phyloP scores from a whole-genome alignment of 2,888 invertebrate species.

The Stenotaenia linearis region DNA sequence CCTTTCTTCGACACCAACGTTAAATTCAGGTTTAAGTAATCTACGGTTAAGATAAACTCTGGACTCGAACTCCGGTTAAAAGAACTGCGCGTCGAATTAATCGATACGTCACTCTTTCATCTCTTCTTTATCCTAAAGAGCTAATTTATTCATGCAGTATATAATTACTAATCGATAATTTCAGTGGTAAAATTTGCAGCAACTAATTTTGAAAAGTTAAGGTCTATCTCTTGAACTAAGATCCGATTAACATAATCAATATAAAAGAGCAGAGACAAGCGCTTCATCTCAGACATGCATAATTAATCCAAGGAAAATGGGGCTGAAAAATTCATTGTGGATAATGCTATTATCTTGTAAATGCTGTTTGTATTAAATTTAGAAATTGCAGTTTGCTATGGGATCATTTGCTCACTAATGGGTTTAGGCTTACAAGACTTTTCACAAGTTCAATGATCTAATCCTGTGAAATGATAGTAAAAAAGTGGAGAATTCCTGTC shows the following conservation, averaged over 20 bases:
- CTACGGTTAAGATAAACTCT: too few species aligned
- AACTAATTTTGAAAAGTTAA: background rate
- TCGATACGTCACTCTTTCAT: background rate
- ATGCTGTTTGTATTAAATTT: background rate
- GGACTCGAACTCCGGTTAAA: too few species aligned
- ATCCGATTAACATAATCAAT: slow-evolving; percentile 8
- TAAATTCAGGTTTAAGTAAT: too few species aligned
- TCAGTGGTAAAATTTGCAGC: background rate
- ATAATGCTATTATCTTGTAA: background rate
- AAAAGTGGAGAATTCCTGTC: too few species aligned
- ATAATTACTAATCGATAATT: background rate
- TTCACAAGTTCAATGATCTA: background rate
- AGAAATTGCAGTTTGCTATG: background rate
- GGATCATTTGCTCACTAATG: background rate
- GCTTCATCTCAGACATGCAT: background rate
- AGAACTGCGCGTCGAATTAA: background rate
- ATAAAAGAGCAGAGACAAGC: background rate
- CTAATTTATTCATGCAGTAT: background rate
- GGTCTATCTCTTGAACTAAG: background rate
- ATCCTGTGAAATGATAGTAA: too few species aligned
- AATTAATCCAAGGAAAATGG: background rate
- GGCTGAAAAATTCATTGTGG: background rate
- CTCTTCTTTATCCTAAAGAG: background rate
- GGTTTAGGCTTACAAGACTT: background rate
- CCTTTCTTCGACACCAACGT: background rate